These are phyloP conservation scores for Ctenopoma kingsleyae DNA, from an alignment of 2,797 vertebrate species.

Conservation along the genomic window DNA sequence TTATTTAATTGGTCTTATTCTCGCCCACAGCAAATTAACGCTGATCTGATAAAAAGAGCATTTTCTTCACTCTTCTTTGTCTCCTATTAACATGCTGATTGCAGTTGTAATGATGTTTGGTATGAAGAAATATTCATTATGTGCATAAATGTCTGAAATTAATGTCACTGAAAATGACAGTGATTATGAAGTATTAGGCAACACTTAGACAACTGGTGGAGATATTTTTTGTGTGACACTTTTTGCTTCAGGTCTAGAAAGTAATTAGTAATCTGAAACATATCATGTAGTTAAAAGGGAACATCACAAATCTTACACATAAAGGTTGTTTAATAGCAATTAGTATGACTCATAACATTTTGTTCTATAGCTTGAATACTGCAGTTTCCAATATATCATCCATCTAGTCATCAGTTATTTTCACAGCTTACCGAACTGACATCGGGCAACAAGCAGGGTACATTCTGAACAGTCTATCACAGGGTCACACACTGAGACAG, in stretches of 20 bases:
- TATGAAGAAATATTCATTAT: constrained; percentile 62
- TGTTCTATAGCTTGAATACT: too few relatives aligned
- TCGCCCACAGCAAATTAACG: constrained; percentile 53
- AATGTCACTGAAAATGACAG: constrained; percentile 41
- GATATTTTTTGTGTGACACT: background rate
- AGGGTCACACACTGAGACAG: too few relatives aligned
- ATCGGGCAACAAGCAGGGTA: too few relatives aligned
- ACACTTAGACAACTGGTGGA: constrained; percentile 15
- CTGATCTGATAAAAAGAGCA: constrained; percentile 55
- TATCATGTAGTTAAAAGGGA: background rate
- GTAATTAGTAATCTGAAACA: background rate
- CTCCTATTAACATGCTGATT: constrained; percentile 62
- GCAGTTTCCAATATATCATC: too few relatives aligned
- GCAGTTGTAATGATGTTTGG: constrained; percentile 61
- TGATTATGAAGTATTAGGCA: constrained; percentile 45
- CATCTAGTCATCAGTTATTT: too few relatives aligned
- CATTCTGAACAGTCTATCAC: too few relatives aligned
- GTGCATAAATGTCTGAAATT: constrained; percentile 51
- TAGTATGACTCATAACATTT: too few relatives aligned
- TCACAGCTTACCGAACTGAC: too few relatives aligned
- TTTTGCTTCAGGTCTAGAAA: constrained; percentile 14
- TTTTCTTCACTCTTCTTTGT: constrained; percentile 40
- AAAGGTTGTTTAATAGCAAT: background rate
- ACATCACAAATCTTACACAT: background rate
- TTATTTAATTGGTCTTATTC: constrained; percentile 65